Percentiles rank a stretch among this genome's conserved stretches.
Evolutionary conservation across 2,113 vertebrate species (phyloP).

Genomic region (Malurus melanocephalus): DNA sequence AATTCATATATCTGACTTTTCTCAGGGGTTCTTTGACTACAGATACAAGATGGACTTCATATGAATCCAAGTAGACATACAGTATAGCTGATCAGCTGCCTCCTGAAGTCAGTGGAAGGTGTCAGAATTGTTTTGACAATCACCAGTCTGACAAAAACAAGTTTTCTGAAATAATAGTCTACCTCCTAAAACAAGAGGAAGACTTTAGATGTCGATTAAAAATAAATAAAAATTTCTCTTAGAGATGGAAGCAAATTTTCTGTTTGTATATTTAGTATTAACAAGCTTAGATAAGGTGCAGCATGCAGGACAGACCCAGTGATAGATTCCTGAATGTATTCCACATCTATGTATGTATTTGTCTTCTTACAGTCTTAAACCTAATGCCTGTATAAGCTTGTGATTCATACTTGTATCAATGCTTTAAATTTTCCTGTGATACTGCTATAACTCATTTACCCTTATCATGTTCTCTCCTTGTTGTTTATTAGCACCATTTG

Average conservation of each 20-base stretch:
- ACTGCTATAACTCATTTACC: not conserved
- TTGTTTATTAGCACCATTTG: conserved; percentile 45
- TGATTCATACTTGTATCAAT: not conserved
- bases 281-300: not conserved
- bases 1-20: not conserved
- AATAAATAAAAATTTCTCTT: not conserved
- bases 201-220: not conserved
- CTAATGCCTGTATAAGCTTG: not conserved
- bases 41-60: not conserved
- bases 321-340: not conserved
- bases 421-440: not conserved
- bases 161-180: not conserved
- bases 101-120: not conserved
- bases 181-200: not conserved
- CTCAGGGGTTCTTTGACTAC: not conserved
- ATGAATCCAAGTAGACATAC: too few species aligned
- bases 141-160: not conserved
- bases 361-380: not conserved
- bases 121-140: not conserved
- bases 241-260: not conserved
- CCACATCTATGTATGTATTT: not conserved
- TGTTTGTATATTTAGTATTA: not conserved
- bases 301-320: not conserved
- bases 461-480: not conserved
- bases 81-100: not conserved